Base-by-base conservation (phyloP, 2,888 invertebrate genomes). In the Catocala fraxini region DNA sequence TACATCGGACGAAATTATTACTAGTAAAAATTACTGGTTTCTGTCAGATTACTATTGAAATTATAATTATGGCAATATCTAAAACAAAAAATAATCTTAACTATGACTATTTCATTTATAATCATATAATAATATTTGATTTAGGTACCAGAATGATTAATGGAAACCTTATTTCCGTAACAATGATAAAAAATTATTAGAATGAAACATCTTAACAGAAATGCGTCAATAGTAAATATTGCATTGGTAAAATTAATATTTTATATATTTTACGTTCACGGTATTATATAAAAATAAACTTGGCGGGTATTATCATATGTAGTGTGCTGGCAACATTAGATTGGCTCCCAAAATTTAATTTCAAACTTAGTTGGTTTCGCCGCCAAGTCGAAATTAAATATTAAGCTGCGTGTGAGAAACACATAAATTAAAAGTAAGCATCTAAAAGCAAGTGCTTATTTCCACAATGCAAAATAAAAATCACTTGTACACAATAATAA, bases 371-470 rank as follows among this genome's bases (percentile, higher is more conserved):
- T 39, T 62, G 39, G 53, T 63, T 53, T 68, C 60, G 61, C 81
- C 76, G 75, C 73, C 75, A 80, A 73, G 63, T 75, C 58, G 41
- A 66, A 74, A 70, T 51, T 73, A 74, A 75, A 68, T 73, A 72
- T 70, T 71, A 82, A 82, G 77, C 75, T 74, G 77, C 80, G 71
- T 76, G 79, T 81, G 79, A 82, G 79, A 79, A 78, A 81, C 75
- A 87, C 78, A 77, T 74, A 76, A 77, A 77, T 75, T 71, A 70
- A 79, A 84, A 78, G 75, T 74, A 91, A 92, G 90, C 90, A 71
- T 86, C 90, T 91, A 91, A 83, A 92, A 93, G 93, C 92, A 76
- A 80, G 92, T 92, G 93, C 88, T 85, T 82, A 71, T 63, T 73
- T 80, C 75, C 79, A 84, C 76, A 87, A 86, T 87, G 89, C 88